Evolutionary conservation across 35 echinoderm and acorn worm genomes (phyloP).

Genomic region (Eucidaris tribuloides): DNA sequence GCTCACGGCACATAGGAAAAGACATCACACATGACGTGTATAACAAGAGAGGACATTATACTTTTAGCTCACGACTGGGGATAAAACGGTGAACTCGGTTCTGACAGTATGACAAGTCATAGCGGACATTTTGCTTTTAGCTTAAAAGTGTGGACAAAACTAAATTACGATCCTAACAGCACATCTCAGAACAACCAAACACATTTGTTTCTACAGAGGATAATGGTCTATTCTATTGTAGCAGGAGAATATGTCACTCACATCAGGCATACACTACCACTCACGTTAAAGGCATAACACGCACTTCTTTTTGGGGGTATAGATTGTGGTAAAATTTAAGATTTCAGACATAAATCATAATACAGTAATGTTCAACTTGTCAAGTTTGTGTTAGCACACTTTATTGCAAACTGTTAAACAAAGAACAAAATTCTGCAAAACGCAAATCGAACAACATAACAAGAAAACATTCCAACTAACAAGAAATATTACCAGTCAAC

Average conservation of each 20-base stretch:
- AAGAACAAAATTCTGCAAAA: not conserved
- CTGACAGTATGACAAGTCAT: no score
- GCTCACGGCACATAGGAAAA: not conserved
- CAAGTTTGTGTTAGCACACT: not conserved
- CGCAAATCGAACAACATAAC: not conserved
- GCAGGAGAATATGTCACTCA: no score
- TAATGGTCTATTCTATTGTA: no score
- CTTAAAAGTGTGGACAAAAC: no score
- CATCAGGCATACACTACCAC: no score
- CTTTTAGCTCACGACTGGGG: not conserved
- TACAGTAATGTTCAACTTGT: not conserved
- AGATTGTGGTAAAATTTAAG: not conserved
- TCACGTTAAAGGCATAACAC: no score
- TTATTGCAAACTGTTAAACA: not conserved
- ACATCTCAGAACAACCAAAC: no score
- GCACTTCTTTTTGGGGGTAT: no score
- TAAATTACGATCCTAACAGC: no score
- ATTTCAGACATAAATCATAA: not conserved
- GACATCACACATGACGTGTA: not conserved
- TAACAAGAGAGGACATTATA: not conserved
- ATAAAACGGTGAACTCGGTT: no score
- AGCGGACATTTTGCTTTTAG: no score
- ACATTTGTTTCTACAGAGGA: no score
- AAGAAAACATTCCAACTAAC: not conserved
- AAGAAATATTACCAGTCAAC: not conserved